Evolutionary conservation across 2,113 vertebrate species (phyloP).

Genomic region (Mustelus asterias): DNA sequence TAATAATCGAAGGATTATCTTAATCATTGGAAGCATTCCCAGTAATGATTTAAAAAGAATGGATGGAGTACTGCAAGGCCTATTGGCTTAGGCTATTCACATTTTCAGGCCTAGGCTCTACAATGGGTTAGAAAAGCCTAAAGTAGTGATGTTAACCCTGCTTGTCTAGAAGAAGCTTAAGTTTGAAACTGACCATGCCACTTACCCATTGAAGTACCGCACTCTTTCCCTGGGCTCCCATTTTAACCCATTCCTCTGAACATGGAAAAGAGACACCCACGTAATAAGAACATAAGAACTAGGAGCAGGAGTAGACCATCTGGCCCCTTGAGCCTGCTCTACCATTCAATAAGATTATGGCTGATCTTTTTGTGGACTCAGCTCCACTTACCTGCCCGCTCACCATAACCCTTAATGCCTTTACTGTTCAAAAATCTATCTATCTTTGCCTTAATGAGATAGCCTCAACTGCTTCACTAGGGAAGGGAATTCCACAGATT

Average conservation of each 20-base stretch:
- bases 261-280: background rate
- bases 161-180: background rate
- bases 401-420: too few relatives aligned
- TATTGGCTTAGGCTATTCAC: background rate
- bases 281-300: too few relatives aligned
- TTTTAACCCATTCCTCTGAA: background rate
- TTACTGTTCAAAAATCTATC: too few relatives aligned
- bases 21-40: constrained; percentile 13
- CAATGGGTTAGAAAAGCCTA: background rate
- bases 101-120: background rate
- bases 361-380: too few relatives aligned
- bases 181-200: background rate
- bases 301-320: too few relatives aligned
- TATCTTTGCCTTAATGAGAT: too few relatives aligned
- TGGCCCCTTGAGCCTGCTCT: too few relatives aligned
- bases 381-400: too few relatives aligned
- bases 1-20: background rate
- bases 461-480: too few relatives aligned
- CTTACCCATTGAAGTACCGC: background rate
- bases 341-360: too few relatives aligned
- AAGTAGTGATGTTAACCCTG: background rate
- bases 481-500: too few relatives aligned
- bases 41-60: background rate
- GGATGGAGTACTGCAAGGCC: background rate
- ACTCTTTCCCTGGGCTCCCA: background rate